Conservation (phyloP, 2,888 invertebrate species). For the Callinectes sapidus region DNA sequence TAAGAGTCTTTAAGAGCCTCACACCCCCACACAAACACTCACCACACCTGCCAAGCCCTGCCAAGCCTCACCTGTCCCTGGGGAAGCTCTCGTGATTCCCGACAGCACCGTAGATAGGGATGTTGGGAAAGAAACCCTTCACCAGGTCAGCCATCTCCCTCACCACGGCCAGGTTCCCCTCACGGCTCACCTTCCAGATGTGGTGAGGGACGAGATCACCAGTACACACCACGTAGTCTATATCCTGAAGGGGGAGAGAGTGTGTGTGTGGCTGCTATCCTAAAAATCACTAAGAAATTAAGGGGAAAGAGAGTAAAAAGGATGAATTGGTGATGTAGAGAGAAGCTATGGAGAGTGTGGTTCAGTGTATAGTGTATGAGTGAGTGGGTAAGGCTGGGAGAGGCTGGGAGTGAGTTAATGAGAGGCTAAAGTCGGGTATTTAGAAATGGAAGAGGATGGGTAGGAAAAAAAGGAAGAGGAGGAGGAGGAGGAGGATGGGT, state of each 20-base stretch:
- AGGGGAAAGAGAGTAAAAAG: not conserved
- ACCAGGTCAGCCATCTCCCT: slow-evolving; percentile 79
- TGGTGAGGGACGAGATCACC: slow-evolving; percentile 92
- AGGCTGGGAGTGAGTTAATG: no score
- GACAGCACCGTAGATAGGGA: slow-evolving; percentile 82
- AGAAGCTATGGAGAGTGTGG: no score
- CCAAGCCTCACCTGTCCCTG: slow-evolving; percentile 85
- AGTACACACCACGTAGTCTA: slow-evolving; percentile 86
- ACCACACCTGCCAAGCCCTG: not conserved
- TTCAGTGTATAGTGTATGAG: not conserved
- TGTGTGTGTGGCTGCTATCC: not conserved
- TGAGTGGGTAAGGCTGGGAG: not conserved
- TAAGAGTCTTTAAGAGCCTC: no score
- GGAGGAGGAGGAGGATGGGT: not conserved
- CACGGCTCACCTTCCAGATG: slow-evolving; percentile 88
- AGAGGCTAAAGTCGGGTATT: no score
- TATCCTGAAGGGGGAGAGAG: slow-evolving; percentile 76
- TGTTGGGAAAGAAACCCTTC: slow-evolving; percentile 80
- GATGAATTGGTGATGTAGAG: not conserved
- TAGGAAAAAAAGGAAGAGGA: not conserved
- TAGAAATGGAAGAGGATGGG: no score
- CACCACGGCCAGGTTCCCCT: slow-evolving; percentile 81
- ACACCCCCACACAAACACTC: not conserved
- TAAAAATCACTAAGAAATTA: no score
- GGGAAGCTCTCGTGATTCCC: slow-evolving; percentile 93